Conservation (phyloP, 2,888 invertebrate genomes). For the Bellardia bayeri region DNA sequence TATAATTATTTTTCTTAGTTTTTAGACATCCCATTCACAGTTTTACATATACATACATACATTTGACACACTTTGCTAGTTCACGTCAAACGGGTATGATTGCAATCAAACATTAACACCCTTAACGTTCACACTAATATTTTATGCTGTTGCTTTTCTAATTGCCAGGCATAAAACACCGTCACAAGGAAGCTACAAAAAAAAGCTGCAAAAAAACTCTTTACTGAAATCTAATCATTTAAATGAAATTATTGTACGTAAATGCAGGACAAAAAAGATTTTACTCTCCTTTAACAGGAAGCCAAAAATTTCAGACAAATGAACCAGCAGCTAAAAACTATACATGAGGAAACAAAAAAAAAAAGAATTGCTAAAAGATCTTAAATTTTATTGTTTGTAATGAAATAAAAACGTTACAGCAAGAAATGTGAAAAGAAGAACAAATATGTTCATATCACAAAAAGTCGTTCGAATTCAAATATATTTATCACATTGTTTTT, state of each 20-base stretch:
- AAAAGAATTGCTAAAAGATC: not conserved
- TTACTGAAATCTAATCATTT: not conserved
- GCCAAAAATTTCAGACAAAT: not conserved
- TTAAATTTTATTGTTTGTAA: not conserved
- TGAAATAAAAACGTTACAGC: too few relatives aligned
- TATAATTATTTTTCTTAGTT: too few relatives aligned
- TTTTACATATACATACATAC: too few relatives aligned
- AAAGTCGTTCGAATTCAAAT: conserved; percentile 8
- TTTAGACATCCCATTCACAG: too few relatives aligned
- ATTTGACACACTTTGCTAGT: too few relatives aligned
- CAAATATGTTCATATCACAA: not conserved
- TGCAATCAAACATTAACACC: too few relatives aligned
- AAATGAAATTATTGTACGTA: not conserved
- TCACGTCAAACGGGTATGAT: too few relatives aligned
- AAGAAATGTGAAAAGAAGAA: too few relatives aligned
- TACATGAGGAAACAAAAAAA: not conserved
- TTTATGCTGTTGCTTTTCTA: not conserved
- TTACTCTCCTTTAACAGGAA: not conserved
- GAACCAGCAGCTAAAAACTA: not conserved
- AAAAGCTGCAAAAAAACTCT: not conserved
- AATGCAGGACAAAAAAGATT: not conserved
- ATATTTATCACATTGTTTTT: conserved; percentile 29
- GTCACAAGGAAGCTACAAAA: not conserved
- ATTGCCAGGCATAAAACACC: conserved; percentile 5
- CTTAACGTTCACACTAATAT: too few relatives aligned